Conservation (phyloP, 2,888 invertebrate genomes). For the Ennomos erosarius region DNA sequence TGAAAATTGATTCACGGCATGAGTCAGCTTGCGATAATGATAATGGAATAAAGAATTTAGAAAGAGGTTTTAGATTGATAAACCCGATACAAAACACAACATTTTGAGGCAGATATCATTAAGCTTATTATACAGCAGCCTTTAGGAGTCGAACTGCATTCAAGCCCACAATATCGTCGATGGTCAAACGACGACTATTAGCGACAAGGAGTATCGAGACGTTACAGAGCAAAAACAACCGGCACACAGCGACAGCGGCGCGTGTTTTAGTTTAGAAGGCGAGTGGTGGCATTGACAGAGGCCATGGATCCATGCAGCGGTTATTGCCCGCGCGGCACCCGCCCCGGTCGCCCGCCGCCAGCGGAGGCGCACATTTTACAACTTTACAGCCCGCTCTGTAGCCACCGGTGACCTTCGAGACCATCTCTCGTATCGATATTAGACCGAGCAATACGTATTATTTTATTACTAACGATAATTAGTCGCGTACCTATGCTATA, state of each 20-base stretch:
- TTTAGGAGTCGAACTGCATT: too few relatives aligned
- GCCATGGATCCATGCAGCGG: constrained; percentile 76
- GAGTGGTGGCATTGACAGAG: constrained; percentile 77
- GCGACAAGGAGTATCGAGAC: background rate
- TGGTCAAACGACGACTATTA: background rate
- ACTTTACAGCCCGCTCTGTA: constrained; percentile 30
- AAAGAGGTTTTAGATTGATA: too few relatives aligned
- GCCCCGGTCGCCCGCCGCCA: constrained; percentile 48
- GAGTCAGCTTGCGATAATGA: too few relatives aligned
- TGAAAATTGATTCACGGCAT: too few relatives aligned
- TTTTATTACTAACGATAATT: constrained; percentile 27
- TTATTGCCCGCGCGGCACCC: constrained; percentile 70
- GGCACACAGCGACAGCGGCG: constrained; percentile 26
- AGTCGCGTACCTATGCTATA: constrained; percentile 27
- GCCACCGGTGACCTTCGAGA: constrained; percentile 56
- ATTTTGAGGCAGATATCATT: too few relatives aligned
- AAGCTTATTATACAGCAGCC: too few relatives aligned
- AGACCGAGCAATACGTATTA: constrained; percentile 39
- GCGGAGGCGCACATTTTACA: constrained; percentile 39
- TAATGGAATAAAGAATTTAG: too few relatives aligned
- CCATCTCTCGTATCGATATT: constrained; percentile 41
- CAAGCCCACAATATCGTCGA: too few relatives aligned
- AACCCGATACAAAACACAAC: too few relatives aligned
- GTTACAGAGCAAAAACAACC: constrained; percentile 1
- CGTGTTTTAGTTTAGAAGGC: constrained; percentile 42